A percentile compares a stretch with the other conserved stretches of the same genome.
These are phyloP conservation scores for Agraylea sexmaculata DNA, from an alignment of 1,140 invertebrate species.

Conservation along the genomic window DNA sequence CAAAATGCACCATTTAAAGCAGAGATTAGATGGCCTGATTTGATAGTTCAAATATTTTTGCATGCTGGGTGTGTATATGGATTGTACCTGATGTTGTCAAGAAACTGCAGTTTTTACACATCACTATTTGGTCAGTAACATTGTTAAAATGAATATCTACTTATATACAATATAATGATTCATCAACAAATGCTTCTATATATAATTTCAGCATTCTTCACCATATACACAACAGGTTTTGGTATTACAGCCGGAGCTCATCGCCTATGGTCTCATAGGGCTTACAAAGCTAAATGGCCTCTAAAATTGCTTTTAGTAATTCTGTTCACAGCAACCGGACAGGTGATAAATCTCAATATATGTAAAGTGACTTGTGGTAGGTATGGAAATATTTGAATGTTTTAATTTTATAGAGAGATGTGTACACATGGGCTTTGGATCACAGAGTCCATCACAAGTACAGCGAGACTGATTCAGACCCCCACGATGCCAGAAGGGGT, in stretches of 20 bases:
- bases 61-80: slow-evolving; percentile 59
- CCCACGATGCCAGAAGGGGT: slow-evolving; percentile 67
- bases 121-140: slow-evolving; percentile 55
- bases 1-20: slow-evolving; percentile 43
- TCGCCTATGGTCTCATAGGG: slow-evolving; percentile 76
- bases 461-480: slow-evolving; percentile 70
- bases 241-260: slow-evolving; percentile 85
- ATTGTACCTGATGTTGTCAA: slow-evolving; percentile 48
- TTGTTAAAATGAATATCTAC: slow-evolving; percentile 2
- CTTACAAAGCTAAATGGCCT: slow-evolving; percentile 76
- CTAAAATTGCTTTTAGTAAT: slow-evolving; percentile 63
- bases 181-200: not conserved
- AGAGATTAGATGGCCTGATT: slow-evolving; percentile 55
- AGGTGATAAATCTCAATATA: slow-evolving; percentile 46
- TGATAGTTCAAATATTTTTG: slow-evolving; percentile 52
- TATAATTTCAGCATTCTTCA: slow-evolving; percentile 46
- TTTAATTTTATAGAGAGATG: slow-evolving; percentile 46
- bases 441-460: slow-evolving; percentile 77
- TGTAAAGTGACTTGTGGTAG: no score
- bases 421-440: slow-evolving; percentile 67
- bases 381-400: not conserved
- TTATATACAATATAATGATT: not conserved
- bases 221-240: slow-evolving; percentile 54
- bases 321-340: slow-evolving; percentile 72
- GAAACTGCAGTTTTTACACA: slow-evolving; percentile 51